These are phyloP conservation scores for Pyrocephalus nanus DNA, from an alignment of 2,797 vertebrate species.

Conservation along the genomic window DNA sequence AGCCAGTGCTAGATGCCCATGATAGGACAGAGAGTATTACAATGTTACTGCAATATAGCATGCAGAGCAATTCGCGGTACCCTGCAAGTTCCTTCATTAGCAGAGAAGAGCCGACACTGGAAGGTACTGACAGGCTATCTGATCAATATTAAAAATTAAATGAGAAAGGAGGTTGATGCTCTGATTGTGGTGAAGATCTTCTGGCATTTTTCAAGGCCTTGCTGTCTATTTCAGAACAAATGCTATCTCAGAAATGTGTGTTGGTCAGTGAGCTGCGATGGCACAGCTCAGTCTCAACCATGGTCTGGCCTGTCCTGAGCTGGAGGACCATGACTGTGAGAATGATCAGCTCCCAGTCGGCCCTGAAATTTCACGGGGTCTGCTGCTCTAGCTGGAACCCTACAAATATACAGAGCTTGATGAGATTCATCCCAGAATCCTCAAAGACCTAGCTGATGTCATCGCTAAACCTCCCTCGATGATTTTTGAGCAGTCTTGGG, in stretches of 20 bases:
- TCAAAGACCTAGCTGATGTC: not conserved
- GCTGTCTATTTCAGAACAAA: not conserved
- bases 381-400: not conserved
- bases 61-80: not conserved
- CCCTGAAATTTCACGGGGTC: not conserved
- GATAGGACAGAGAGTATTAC: not conserved
- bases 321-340: not conserved
- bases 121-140: not conserved
- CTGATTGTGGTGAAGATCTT: not conserved
- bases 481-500: too few relatives aligned
- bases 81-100: not conserved
- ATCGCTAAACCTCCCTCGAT: too few relatives aligned
- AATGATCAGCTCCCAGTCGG: not conserved
- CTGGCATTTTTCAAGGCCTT: not conserved
- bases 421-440: not conserved
- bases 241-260: not conserved
- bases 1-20: not conserved
- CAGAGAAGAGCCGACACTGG: not conserved
- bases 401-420: not conserved
- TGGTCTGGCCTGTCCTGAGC: fast-evolving
- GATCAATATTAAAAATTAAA: not conserved
- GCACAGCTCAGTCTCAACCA: not conserved
- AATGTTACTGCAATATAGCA: not conserved
- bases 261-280: not conserved
- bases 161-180: not conserved